Conservation (phyloP, 2,888 invertebrate genomes). For the Brachyptera putata region DNA sequence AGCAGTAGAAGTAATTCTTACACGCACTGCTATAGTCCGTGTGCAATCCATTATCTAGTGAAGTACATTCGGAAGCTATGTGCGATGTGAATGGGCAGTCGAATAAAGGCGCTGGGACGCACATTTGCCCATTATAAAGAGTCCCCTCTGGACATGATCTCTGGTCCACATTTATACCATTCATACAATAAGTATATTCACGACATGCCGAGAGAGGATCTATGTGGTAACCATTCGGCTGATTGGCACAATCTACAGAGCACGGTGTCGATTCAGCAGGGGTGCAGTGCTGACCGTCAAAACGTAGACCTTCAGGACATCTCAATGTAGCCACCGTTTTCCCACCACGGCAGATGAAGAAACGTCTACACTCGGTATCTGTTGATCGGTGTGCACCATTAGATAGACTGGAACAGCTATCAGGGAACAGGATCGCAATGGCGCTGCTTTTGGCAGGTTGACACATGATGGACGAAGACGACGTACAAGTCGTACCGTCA, state of each 20-base stretch:
- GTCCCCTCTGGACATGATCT: constrained; percentile 40
- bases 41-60: constrained; percentile 33
- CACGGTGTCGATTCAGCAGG: constrained; percentile 41
- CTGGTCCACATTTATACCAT: constrained; percentile 47
- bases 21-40: constrained; percentile 34
- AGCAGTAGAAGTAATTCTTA: constrained; percentile 34
- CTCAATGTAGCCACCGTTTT: constrained; percentile 39
- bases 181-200: constrained; percentile 51
- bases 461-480: constrained; percentile 39
- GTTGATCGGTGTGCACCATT: constrained; percentile 41
- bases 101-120: constrained; percentile 38
- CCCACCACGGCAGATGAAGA: constrained; percentile 39
- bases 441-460: constrained; percentile 46
- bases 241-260: constrained; percentile 40
- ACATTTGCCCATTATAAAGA: constrained; percentile 40
- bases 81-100: constrained; percentile 18
- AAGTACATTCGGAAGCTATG: constrained; percentile 21
- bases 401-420: constrained; percentile 37
- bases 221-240: constrained; percentile 50
- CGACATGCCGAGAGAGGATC: constrained; percentile 51
- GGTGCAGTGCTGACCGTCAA: constrained; percentile 39
- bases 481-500: constrained; percentile 33
- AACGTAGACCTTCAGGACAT: constrained; percentile 40
- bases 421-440: constrained; percentile 38
- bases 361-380: constrained; percentile 39